These are phyloP conservation scores for Hirtodrosophila alboralis DNA, from an alignment of 2,888 invertebrate genomes.

Conservation along the genomic window DNA sequence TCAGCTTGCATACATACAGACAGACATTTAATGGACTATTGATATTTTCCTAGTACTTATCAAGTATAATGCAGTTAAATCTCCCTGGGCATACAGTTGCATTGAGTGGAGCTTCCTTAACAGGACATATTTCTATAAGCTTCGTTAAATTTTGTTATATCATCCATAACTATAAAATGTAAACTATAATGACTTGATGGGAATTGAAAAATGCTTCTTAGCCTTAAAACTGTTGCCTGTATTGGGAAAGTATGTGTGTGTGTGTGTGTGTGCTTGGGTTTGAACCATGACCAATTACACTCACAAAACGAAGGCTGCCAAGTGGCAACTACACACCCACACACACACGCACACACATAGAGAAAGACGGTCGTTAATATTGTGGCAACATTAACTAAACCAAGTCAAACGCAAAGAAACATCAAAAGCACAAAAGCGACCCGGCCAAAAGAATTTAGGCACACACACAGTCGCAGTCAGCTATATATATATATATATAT, in stretches of 20 bases:
- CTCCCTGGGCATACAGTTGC: no score
- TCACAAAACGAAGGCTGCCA: conserved; percentile 21
- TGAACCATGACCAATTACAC: conserved; percentile 27
- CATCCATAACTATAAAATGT: no score
- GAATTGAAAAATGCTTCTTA: no score
- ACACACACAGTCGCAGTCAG: background rate
- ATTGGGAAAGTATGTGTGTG: background rate
- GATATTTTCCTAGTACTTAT: no score
- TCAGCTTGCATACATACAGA: no score
- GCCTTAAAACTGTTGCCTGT: background rate
- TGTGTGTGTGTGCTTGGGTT: background rate
- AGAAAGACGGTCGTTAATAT: conserved; percentile 15
- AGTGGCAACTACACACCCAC: conserved; percentile 16
- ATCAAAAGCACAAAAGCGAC: conserved; percentile 53
- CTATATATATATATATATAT: conserved; percentile 1
- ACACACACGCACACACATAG: conserved; percentile 8
- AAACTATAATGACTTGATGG: no score
- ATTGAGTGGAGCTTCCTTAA: no score
- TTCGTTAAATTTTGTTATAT: no score
- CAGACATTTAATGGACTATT: no score
- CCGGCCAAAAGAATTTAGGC: conserved; percentile 17
- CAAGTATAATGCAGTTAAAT: no score
- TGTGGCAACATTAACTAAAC: conserved; percentile 50
- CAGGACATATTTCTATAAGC: no score
- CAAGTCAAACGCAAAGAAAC: conserved; percentile 50